phyloP scores from a whole-genome alignment of 1,140 invertebrate species.

The Temnothorax nylanderi region DNA sequence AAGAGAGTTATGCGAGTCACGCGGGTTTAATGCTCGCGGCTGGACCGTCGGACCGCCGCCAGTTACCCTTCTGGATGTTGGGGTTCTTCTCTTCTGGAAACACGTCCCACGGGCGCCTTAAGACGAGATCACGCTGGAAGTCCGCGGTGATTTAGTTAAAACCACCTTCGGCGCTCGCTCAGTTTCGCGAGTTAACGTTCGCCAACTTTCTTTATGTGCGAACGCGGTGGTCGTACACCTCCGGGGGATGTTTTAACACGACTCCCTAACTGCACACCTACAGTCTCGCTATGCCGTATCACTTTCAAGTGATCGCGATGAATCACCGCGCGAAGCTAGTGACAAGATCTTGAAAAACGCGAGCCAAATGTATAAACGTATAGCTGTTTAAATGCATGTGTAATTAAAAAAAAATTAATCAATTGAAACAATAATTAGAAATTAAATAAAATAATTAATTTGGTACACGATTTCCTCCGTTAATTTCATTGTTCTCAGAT shows the following conservation, averaged over 20 bases:
- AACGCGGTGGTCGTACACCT: constrained; percentile 1
- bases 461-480: not conserved
- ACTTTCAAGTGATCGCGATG: not conserved
- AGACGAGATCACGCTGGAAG: constrained; percentile 63
- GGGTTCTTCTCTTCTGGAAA: constrained; percentile 48
- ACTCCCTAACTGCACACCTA: not conserved
- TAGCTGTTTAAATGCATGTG: not conserved
- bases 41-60: not conserved
- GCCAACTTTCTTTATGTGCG: constrained; percentile 65
- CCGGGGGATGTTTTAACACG: constrained; percentile 34
- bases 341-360: not conserved
- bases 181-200: constrained; percentile 74
- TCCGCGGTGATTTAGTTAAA: constrained; percentile 75
- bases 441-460: constrained; percentile 27
- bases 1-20: constrained; percentile 38
- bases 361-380: not conserved
- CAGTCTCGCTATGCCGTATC: not conserved
- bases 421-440: constrained; percentile 2
- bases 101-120: constrained; percentile 71
- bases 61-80: constrained; percentile 61
- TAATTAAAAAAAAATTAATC: not conserved
- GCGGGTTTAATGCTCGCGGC: constrained; percentile 21
- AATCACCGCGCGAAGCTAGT: not conserved
- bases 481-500: not conserved
- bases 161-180: constrained; percentile 68